phyloP scores from a whole-genome alignment of 2,888 invertebrate genomes.

The Oscheius sp. region DNA sequence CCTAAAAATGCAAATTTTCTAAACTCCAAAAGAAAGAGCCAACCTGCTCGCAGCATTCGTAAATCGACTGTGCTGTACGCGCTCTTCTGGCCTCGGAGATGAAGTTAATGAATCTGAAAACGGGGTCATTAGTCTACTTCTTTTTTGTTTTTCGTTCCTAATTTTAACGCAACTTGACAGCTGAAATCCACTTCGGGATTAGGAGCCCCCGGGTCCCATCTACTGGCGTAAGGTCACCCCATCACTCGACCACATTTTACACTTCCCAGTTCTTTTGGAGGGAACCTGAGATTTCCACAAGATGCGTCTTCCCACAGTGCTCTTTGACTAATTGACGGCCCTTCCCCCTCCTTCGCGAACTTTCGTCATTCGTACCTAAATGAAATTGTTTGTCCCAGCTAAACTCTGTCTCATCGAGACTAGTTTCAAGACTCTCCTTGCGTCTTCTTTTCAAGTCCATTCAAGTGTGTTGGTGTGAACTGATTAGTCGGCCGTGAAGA shows the following conservation, averaged over 20 bases:
- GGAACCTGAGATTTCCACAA: neutral
- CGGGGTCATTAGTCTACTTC: no score
- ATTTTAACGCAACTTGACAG: neutral
- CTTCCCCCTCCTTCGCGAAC: constrained; percentile 2
- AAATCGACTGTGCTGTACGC: neutral
- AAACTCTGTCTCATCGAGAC: neutral
- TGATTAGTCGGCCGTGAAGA: no score
- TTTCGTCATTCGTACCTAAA: neutral
- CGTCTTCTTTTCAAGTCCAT: constrained; percentile 2
- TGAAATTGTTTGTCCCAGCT: no score
- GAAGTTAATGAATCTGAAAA: constrained; percentile 74
- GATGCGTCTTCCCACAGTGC: constrained; percentile 24
- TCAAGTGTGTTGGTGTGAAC: neutral
- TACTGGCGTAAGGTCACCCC: neutral
- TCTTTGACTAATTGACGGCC: constrained; percentile 29
- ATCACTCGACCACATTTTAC: neutral
- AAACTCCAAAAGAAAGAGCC: neutral
- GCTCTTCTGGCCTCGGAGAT: constrained; percentile 42
- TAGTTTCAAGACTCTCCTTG: neutral
- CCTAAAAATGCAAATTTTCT: constrained; percentile 73
- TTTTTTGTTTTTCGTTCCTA: neutral
- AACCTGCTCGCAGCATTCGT: neutral
- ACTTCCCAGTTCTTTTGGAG: neutral
- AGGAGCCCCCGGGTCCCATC: neutral
- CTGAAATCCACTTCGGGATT: neutral